Evolutionary conservation across 2,113 vertebrate genomes (phyloP), one percentile per base, ranked within the genome.

Genomic region (Amphiprion percula): DNA sequence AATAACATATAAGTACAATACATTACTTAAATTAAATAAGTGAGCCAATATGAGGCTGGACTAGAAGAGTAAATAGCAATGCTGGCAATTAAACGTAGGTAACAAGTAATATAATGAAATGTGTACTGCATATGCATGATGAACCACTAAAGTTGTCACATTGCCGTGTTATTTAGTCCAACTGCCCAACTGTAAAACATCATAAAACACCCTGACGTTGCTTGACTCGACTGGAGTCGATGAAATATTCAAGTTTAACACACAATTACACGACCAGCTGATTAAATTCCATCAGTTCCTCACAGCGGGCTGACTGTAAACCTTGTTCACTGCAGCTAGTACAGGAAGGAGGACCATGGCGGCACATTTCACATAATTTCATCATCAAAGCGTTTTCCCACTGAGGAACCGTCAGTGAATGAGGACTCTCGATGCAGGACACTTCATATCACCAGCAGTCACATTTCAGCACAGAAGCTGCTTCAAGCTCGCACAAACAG

Each of bases 321-420:
- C 37, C 62, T 73, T 55, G 65, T 82, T 80, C 63, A 62, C 17
- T 71, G 79, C 73, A 89, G 79, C 85, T 70, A 72, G 58, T 33
- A 69, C 49, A 64, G 68, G 65, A 87, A 85, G 63, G 52, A 76
- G 56, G 59, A 78, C 75, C 26, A 62, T 6, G 68, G 81, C 58
- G 16, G 44, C 12, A 30, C 28, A 83, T 94, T 95, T 91, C 92
- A 77, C 74, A 83, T 73, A 26, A 83, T 95, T 94, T 94, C 92
- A 93, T 94, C 93, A 93, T 89, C 91, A 87, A 82, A 87, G 67
- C 16, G 0, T 60, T 70, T 82, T 30, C 55, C 53, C 88, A 37
- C 61, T 41, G 71, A 80, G 75, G 56, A 67, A 69, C 61, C 63
- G 3, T 65, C 74, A 61, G 28, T 66, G 61, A 86, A 86, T 52